Conservation (phyloP, 2,888 invertebrate genomes). For the Drosophila affinis region DNA sequence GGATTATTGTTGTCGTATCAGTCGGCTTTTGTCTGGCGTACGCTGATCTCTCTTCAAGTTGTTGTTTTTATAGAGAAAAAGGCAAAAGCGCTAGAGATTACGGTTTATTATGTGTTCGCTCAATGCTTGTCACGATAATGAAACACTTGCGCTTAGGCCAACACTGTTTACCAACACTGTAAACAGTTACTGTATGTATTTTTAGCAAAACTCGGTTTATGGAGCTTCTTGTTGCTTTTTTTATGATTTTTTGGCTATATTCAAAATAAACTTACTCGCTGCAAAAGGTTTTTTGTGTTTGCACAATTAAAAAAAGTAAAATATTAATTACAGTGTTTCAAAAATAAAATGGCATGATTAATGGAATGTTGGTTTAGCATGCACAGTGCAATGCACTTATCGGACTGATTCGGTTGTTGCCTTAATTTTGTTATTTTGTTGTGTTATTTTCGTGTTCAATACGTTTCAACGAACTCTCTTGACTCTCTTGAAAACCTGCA, state of each 20-base stretch:
- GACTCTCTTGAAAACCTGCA: constrained; percentile 10
- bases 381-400: constrained; percentile 52
- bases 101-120: constrained; percentile 81
- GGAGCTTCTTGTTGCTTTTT: constrained; percentile 11
- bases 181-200: constrained; percentile 1
- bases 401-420: background rate
- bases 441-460: constrained; percentile 46
- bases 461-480: constrained; percentile 68
- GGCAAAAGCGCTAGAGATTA: constrained; percentile 58
- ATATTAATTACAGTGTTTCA: constrained; percentile 47
- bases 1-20: constrained; percentile 37
- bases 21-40: constrained; percentile 58
- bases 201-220: background rate
- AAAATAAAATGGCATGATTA: constrained; percentile 28
- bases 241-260: constrained; percentile 54
- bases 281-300: constrained; percentile 48
- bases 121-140: constrained; percentile 81
- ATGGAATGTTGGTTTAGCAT: constrained; percentile 30
- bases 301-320: constrained; percentile 52
- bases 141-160: constrained; percentile 69
- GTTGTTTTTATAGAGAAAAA: constrained; percentile 28
- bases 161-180: background rate
- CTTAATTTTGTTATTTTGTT: constrained; percentile 13
- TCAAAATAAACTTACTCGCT: constrained; percentile 69
- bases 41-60: constrained; percentile 51